Evolutionary conservation across 1,140 invertebrate genomes (phyloP), one percentile per base, ranked within the genome.

Genomic region (Papilio machaon): DNA sequence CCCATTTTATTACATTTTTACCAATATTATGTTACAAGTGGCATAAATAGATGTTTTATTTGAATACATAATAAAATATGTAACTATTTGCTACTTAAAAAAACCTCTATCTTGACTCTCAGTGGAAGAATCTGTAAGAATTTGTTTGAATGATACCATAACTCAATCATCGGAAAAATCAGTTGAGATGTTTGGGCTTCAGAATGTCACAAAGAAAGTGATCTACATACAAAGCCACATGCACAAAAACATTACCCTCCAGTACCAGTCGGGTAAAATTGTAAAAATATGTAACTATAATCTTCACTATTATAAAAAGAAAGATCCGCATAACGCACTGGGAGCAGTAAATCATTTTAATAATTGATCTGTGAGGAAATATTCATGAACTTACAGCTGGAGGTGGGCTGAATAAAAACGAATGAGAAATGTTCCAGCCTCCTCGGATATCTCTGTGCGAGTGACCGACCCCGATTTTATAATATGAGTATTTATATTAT

Each of bases 281-380:
- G 54, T 23, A 83, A 75, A 77, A 70, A 80, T 78, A 73, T 79
- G 43, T 67, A 64, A 73, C 54, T 74, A 82, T 54, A 79, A 47
- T 58, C 74, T 81, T 52, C 73, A 80, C 74, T 75, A 35, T 82
- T 81, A 75, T 30, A 74, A 70, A 80, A 84, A 83, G 82, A 81
- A 84, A 81, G 60, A 82, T 82, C 64, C 77, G 79, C 79, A 84
- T 83, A 79, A 83, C 83, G 85, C 35, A 83, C 83, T 46, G 78
- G 82, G 84, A 86, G 90, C 86, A 91, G 88, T 93, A 93, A 92
- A 92, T 92, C 91, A 92, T 92, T 91, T 92, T 93, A 92, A 93
- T 93, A 93, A 92, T 91, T 93, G 91, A 93, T 93, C 89, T 86
- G 80, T 82, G 73, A 86, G 89, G 88, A 93, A 93, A 93, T 92